Base-by-base conservation (phyloP, 2,113 vertebrate genomes). In the Alces alces region DNA sequence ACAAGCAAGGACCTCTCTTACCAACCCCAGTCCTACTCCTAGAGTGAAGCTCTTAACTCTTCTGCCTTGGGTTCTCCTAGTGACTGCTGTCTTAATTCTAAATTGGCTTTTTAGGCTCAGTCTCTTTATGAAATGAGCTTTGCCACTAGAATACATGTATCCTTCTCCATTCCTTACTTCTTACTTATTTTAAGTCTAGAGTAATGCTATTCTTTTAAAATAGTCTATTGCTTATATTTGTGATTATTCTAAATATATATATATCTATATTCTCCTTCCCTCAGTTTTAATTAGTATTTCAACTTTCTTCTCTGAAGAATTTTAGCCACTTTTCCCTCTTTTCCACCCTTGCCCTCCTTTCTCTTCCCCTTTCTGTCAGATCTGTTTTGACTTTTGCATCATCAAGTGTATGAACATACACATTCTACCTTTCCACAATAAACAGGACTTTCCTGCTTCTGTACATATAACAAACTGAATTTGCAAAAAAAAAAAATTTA, bases 161-260 rank as follows among this genome's bases (percentile, higher is more conserved):
- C 50, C 10, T 45, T 57, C 33, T 57, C 47, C 27, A 89, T 39
- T 73, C 13, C 9, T 64, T 47, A 8, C 4, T 21, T 3, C 7
- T 39, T 1, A 25, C 11, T 30, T 17, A 28, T 36, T 80, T 78
- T 64, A 70, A 39, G 11, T 50, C 60, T 43, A 76, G 9, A 45
- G 12, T 45, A 25, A 79, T 76, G 14, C 6, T 50, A 16, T 57
- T 50, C 36, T 57, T 50, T 60, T 83, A 7, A 92, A 94, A 87
- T 70, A 79, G n/a, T 86, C n/a, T 70, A 33, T 5, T 64, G 7
- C 50, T 82, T 43, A 78, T 70, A 50, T n/a, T 80, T 61, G 27
- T 83, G 43, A 85, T 30, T 96, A 85, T 27, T 96, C 88, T 94
- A 92, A 78, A 54, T 30, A 36, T 39, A 36, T 39, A 36, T n/a